Evolutionary conservation across 2,888 invertebrate species (phyloP), one percentile per base, ranked within the genome.

Genomic region (Chrysodeixis includens): DNA sequence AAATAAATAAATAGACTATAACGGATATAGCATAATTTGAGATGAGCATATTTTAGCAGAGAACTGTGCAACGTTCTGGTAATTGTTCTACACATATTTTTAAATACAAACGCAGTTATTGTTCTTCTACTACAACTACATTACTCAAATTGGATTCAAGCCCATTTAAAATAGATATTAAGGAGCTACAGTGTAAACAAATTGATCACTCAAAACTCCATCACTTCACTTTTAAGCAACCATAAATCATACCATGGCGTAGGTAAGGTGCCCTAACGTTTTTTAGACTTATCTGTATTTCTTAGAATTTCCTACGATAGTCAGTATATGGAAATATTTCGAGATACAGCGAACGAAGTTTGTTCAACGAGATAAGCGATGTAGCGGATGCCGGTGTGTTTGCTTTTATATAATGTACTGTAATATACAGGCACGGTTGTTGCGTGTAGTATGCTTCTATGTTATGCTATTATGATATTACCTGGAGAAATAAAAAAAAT

Each of bases 251-350:
- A 61, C 53, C n/a, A 32, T 56, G 26, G 30, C 56, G 5, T 53
- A 35, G 44, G 56, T 63, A 64, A 53, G 66, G 66, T 62, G 65
- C 66, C 71, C 62, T 22, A 57, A 55, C 44, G 63, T 74, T 72
- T 81, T n/a, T 75, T 30, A 66, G 69, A 80, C 67, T 81, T 85
- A 85, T 83, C 84, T 65, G 58, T 40, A 66, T 58, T 81, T 82
- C 93, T 87, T 64, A 88, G 93, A 93, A 93, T 82, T 87, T 85
- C 85, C 86, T 84, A 75, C 84, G 81, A 83, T 84, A 84, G 83
- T 78, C 83, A 81, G 85, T 86, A 83, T 90, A 91, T 92, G 93
- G 92, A 93, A 93, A 92, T 93, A 93, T 92, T 93, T 89, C 88
- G 83, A 93, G 93, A 93, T 93, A 93, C 78, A 83, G 70, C 87